Evolutionary conservation across 2,113 vertebrate species (phyloP).

Genomic region (Rhinoderma darwinii): DNA sequence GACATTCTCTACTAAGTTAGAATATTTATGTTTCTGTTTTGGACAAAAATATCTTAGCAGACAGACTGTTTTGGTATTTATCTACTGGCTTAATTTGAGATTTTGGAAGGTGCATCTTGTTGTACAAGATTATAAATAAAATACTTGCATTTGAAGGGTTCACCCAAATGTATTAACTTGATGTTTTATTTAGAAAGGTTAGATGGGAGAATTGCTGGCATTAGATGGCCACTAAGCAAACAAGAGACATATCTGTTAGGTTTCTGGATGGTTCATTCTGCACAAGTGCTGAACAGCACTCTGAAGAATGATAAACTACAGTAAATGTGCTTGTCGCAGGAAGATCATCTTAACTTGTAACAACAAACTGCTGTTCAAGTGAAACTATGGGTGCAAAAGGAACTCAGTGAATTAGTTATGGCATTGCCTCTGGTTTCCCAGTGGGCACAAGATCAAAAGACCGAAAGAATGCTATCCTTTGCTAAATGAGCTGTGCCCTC

Average conservation of each 20-base stretch:
- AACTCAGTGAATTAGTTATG: constrained; percentile 42
- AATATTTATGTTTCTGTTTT: constrained; percentile 21
- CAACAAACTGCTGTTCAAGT: constrained; percentile 41
- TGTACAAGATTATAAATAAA: constrained; percentile 34
- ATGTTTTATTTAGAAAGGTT: constrained; percentile 50
- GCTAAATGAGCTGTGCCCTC: constrained; percentile 52
- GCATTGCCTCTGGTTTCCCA: constrained; percentile 41
- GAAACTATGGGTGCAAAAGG: constrained; percentile 30
- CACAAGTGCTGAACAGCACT: constrained; percentile 2
- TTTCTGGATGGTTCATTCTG: too few species aligned
- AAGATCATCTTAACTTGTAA: constrained; percentile 10
- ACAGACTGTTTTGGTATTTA: background rate
- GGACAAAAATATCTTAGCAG: background rate
- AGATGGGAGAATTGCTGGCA: background rate
- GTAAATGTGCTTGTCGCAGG: constrained; percentile 10
- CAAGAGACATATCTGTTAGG: background rate
- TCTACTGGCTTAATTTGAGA: constrained; percentile 20
- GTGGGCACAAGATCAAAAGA: constrained; percentile 53
- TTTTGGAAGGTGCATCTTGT: constrained; percentile 17
- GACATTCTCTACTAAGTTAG: background rate
- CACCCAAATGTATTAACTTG: constrained; percentile 37
- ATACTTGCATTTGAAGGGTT: background rate
- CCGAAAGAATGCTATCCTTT: constrained; percentile 43
- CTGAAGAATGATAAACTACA: constrained; percentile 16
- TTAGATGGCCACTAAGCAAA: background rate